A percentile compares a stretch with the other conserved stretches of the same genome.
Conservation (phyloP, 1,140 invertebrate species). For the Lordiphosa mommai region DNA sequence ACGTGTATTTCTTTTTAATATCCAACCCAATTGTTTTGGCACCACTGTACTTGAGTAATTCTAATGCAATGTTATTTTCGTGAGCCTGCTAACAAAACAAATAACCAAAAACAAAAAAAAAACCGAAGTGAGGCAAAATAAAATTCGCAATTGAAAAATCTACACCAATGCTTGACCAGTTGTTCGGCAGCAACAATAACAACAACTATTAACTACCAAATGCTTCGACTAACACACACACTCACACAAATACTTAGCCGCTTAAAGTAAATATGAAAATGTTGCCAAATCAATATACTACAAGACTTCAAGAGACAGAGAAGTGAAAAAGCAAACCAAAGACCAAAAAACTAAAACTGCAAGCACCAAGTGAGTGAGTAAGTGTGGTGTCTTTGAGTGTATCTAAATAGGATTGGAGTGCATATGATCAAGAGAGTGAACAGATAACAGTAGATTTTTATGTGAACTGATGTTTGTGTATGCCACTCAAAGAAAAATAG, state of each 20-base stretch:
- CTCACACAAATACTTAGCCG: slow-evolving; percentile 1
- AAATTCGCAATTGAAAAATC: slow-evolving; percentile 17
- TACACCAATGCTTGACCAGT: slow-evolving; percentile 13
- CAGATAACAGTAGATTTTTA: too few relatives aligned
- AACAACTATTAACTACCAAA: slow-evolving; percentile 40
- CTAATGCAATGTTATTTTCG: slow-evolving; percentile 3
- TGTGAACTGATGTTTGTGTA: not conserved
- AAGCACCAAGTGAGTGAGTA: slow-evolving; percentile 1
- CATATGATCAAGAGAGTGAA: slow-evolving; percentile 5
- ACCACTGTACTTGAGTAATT: slow-evolving; percentile 4
- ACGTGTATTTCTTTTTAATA: too few relatives aligned
- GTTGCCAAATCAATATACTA: slow-evolving; percentile 49
- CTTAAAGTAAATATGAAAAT: slow-evolving; percentile 46
- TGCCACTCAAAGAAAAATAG: slow-evolving; percentile 1
- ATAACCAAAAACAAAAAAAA: slow-evolving; percentile 3
- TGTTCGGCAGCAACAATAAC: slow-evolving; percentile 13
- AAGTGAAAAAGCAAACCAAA: slow-evolving; percentile 12
- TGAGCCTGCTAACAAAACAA: slow-evolving; percentile 4
- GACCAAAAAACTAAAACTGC: slow-evolving; percentile 10
- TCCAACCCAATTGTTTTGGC: too few relatives aligned
- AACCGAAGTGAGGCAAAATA: slow-evolving; percentile 3
- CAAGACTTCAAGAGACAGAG: slow-evolving; percentile 34
- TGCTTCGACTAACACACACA: slow-evolving; percentile 34
- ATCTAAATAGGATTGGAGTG: slow-evolving; percentile 4
- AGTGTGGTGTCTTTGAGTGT: slow-evolving; percentile 6